Conservation (phyloP, 2,113 vertebrate species). For the Nothobranchius kuhntae region DNA sequence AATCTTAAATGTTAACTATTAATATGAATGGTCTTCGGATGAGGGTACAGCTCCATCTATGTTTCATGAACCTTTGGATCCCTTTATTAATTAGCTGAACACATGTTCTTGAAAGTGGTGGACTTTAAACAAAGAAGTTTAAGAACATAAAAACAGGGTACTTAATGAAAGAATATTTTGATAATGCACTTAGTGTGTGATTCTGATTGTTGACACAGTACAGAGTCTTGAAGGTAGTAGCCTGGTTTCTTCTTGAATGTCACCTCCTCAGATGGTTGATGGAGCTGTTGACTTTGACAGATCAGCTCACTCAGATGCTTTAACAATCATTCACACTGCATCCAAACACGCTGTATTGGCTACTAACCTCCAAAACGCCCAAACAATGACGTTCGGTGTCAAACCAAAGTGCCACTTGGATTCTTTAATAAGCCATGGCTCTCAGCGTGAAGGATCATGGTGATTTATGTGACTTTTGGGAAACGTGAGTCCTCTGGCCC, state of each 20-base stretch:
- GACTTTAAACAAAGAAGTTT: no score
- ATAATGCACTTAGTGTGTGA: neutral
- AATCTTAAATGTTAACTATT: conserved; percentile 30
- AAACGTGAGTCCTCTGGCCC: neutral
- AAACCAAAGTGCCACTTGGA: conserved; percentile 13
- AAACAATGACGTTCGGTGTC: conserved; percentile 1
- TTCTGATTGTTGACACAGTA: neutral
- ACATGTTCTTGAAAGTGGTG: neutral
- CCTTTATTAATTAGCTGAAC: neutral
- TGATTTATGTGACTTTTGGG: conserved; percentile 23
- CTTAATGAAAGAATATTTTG: no score
- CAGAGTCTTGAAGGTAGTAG: conserved; percentile 1
- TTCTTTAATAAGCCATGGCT: neutral
- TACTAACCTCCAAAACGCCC: conserved; percentile 1
- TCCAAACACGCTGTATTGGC: conserved; percentile 4
- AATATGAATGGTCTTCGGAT: neutral
- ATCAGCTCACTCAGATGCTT: neutral
- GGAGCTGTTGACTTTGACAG: conserved; percentile 14
- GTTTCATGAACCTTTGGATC: conserved; percentile 3
- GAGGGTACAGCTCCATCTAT: conserved; percentile 5
- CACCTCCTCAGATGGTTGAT: neutral
- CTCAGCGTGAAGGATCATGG: conserved; percentile 3
- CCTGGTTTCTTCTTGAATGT: neutral
- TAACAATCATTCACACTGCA: neutral
- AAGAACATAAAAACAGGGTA: no score